Evolutionary conservation across 2,113 vertebrate genomes (phyloP).

Genomic region (Collichthys lucidus): DNA sequence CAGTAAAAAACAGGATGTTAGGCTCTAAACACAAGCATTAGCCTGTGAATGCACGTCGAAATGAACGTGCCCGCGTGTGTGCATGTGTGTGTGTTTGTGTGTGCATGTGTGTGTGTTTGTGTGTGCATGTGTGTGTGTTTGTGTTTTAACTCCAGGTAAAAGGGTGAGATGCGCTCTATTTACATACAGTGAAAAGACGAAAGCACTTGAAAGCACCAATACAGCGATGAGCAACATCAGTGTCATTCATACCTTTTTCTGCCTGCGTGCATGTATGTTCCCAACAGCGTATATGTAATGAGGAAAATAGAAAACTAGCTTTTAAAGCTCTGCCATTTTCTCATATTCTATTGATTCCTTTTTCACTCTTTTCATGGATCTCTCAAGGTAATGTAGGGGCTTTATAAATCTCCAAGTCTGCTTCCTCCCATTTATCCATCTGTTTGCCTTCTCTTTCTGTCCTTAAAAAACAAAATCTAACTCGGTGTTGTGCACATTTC

Average conservation of each 20-base stretch:
- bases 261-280: constrained; percentile 23
- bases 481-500: constrained; percentile 42
- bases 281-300: constrained; percentile 81
- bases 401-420: constrained; percentile 59
- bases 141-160: constrained; percentile 90
- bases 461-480: constrained; percentile 36
- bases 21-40: constrained; percentile 96
- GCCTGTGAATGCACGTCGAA: constrained; percentile 91
- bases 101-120: too few species aligned
- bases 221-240: constrained; percentile 84
- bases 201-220: constrained; percentile 88
- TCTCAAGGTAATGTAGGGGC: constrained; percentile 68
- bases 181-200: constrained; percentile 96
- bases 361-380: constrained; percentile 67
- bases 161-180: constrained; percentile 84
- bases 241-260: constrained; percentile 52
- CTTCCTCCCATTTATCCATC: constrained; percentile 58
- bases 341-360: constrained; percentile 73
- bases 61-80: constrained; percentile 82
- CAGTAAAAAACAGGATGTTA: constrained; percentile 91
- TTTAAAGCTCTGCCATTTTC: constrained; percentile 80
- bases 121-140: constrained; percentile 51
- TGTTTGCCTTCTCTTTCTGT: constrained; percentile 67
- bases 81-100: too few species aligned
- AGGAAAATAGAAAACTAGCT: constrained; percentile 86